Conservation (phyloP, 2,797 vertebrate genomes). For the Tragopan temminckii region DNA sequence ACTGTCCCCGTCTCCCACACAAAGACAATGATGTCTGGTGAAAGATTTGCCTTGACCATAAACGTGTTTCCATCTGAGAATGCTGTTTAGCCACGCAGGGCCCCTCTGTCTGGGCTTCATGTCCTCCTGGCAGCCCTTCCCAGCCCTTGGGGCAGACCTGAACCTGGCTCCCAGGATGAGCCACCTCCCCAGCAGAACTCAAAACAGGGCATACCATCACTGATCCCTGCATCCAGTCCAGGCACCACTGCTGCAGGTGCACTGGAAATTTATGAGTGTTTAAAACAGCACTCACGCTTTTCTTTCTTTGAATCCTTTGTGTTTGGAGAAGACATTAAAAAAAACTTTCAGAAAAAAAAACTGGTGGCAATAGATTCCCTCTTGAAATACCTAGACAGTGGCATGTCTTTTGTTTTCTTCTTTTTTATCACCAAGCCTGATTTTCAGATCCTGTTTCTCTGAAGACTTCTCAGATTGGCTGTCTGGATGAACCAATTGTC, state of each 20-base stretch:
- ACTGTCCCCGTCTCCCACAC: background rate
- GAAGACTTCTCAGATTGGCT: background rate
- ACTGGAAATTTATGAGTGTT: background rate
- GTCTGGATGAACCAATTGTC: background rate
- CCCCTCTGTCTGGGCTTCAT: background rate
- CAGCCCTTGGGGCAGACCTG: background rate
- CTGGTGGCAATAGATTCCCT: background rate
- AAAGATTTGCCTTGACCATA: background rate
- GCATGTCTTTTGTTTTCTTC: background rate
- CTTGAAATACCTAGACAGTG: background rate
- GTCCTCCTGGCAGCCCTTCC: background rate
- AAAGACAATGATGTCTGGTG: background rate
- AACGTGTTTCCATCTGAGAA: background rate
- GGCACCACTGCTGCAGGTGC: accelerated
- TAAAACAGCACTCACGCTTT: background rate
- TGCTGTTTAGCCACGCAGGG: accelerated
- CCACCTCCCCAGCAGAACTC: background rate
- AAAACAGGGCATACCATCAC: background rate
- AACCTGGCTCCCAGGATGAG: background rate
- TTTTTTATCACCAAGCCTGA: background rate
- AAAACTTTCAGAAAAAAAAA: background rate
- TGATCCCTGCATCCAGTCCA: background rate
- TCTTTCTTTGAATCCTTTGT: background rate
- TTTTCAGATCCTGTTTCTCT: conserved; percentile 2
- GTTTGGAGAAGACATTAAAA: background rate